Percentiles rank a stretch among this genome's conserved stretches.
phyloP scores from a whole-genome alignment of 1,140 invertebrate species.

The Andricus grossulariae region DNA sequence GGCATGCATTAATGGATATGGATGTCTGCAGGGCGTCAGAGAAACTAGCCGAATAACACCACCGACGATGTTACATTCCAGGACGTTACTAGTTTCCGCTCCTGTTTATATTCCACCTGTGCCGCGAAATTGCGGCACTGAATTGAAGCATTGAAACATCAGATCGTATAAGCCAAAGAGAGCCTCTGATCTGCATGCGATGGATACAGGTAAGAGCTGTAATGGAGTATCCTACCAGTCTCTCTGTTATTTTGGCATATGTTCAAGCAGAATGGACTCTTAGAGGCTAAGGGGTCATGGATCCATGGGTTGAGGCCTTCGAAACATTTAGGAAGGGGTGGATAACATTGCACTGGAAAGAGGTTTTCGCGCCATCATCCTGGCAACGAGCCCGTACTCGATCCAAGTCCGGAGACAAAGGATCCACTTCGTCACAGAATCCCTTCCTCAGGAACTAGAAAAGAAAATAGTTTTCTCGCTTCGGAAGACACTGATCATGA shows the following conservation, averaged over 20 bases:
- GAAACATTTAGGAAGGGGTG: background rate
- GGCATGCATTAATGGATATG: constrained; percentile 44
- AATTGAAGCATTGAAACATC: background rate
- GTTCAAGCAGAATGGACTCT: constrained; percentile 60
- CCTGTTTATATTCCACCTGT: background rate
- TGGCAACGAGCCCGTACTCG: constrained; percentile 58
- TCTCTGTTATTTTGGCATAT: constrained; percentile 54
- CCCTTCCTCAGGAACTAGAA: constrained; percentile 37
- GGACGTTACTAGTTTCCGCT: background rate
- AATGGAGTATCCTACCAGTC: background rate
- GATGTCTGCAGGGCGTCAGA: background rate
- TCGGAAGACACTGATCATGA: background rate
- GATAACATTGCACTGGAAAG: constrained; percentile 51
- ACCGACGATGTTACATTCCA: background rate
- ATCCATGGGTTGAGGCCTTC: constrained; percentile 21
- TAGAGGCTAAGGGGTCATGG: constrained; percentile 38
- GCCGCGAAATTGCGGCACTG: background rate
- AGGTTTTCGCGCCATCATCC: constrained; percentile 58
- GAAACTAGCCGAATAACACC: background rate
- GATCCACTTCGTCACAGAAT: constrained; percentile 44
- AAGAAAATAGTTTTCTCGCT: constrained; percentile 39
- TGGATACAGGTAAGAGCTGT: background rate
- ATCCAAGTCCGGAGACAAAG: constrained; percentile 49
- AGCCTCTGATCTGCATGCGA: background rate
- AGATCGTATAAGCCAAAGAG: background rate